Evolutionary conservation across 2,113 vertebrate genomes (phyloP), one percentile per base, ranked within the genome.

Genomic region (Dipodomys stephensi): DNA sequence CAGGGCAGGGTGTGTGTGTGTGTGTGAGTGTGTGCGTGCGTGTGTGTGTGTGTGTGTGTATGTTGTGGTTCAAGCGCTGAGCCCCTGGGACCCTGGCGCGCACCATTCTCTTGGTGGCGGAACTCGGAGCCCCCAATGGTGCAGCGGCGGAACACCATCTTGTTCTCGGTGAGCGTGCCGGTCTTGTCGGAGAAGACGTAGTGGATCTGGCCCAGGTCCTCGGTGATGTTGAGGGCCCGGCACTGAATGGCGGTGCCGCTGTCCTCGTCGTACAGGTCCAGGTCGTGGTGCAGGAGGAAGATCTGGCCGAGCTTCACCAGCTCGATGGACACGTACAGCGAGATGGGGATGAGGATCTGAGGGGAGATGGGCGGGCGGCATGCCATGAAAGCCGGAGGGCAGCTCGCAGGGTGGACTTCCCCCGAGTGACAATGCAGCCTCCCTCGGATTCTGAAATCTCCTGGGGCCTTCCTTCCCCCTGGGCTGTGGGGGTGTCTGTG

Each of bases 121-220:
- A 98, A 99, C 88, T 99, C 98, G 53, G 94, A 97, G 80, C 98
- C 98, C 94, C 98, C 88, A 0, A 99, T 95, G 81, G 98, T 98
- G 68, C 98, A 99, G 27, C 98, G 98, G 23, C 98, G 97, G 68
- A 99, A 99, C 16, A 98, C 98, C 98, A 99, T 99, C 97, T 98
- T 99, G 90, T 98, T 99, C 94, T 99, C 98, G 0, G 98, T 98
- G 71, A 99, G 93, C 0, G 98, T 98, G n/a, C 98, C 98, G 0
- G 98, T 98, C 97, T 99, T 98, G 95, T 99, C 98, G 2, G 98
- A 99, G 97, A 98, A 98, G 79, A 99, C 96, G 65, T 98, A 98
- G 68, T 98, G 98, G 90, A 99, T 98, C 97, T 99, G 98, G 15
- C 98, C 98, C 30, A 99, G 97, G 96, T 99, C 98, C 93, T 98